These are phyloP conservation scores for Esperia sulphurella DNA, from an alignment of 2,888 invertebrate species.

Conservation along the genomic window DNA sequence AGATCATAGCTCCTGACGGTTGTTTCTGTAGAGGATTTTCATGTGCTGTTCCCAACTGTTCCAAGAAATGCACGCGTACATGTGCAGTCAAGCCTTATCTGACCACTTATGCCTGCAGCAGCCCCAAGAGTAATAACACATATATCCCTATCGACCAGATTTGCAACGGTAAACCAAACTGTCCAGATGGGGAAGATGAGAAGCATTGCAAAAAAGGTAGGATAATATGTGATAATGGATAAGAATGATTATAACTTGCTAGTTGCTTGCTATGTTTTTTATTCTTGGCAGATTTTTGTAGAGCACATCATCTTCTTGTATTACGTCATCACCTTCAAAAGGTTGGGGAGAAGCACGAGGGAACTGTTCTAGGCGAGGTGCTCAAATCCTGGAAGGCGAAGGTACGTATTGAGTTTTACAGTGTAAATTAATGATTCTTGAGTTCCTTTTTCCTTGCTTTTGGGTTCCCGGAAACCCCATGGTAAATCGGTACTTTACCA, in stretches of 20 bases:
- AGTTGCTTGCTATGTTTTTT: neutral
- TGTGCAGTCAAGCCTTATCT: slow-evolving; percentile 44
- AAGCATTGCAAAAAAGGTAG: slow-evolving; percentile 44
- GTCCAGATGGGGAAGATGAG: slow-evolving; percentile 54
- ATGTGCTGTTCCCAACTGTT: slow-evolving; percentile 43
- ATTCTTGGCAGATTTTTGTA: slow-evolving; percentile 42
- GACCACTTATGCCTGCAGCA: slow-evolving; percentile 41
- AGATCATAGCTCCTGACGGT: slow-evolving; percentile 28
- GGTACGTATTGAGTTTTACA: slow-evolving; percentile 29
- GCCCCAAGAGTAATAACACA: slow-evolving; percentile 16
- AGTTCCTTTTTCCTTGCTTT: too few relatives aligned
- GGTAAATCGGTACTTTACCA: too few relatives aligned
- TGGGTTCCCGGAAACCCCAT: too few relatives aligned
- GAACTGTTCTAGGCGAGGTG: slow-evolving; percentile 39
- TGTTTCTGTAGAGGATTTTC: slow-evolving; percentile 44
- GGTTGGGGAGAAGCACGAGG: slow-evolving; percentile 29
- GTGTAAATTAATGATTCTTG: neutral
- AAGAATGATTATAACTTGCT: too few relatives aligned
- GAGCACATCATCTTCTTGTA: slow-evolving; percentile 43
- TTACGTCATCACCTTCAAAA: slow-evolving; percentile 36
- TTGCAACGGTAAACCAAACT: slow-evolving; percentile 50
- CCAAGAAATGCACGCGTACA: slow-evolving; percentile 36
- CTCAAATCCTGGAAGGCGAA: slow-evolving; percentile 45
- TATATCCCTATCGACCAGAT: slow-evolving; percentile 37
- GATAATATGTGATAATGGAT: neutral